phyloP scores from a whole-genome alignment of 2,113 vertebrate genomes.

The Casuarius casuarius region DNA sequence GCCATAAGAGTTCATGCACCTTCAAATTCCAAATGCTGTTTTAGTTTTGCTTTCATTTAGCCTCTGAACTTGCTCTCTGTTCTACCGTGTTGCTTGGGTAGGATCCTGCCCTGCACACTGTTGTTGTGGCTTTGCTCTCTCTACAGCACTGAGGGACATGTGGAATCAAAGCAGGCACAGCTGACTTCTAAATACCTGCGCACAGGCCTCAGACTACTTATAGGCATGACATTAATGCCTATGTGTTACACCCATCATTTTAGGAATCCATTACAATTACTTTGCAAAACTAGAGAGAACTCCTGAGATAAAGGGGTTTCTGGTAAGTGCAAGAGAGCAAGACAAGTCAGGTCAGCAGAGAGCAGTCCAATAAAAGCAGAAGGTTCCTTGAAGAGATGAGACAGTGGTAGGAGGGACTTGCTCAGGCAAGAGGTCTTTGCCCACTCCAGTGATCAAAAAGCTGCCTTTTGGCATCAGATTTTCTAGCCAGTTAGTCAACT shows the following conservation, averaged over 20 bases:
- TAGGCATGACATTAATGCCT: neutral
- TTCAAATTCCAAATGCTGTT: neutral
- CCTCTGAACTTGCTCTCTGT: neutral
- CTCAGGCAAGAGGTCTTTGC: neutral
- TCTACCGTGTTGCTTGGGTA: neutral
- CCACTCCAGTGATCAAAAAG: neutral
- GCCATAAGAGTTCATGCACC: neutral
- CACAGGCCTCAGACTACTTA: neutral
- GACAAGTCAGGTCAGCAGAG: neutral
- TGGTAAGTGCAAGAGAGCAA: neutral
- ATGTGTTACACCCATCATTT: accelerated
- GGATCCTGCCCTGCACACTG: neutral
- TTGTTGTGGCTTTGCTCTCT: neutral
- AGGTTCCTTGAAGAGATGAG: neutral
- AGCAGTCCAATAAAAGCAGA: neutral
- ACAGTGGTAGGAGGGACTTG: neutral
- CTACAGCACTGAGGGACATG: neutral
- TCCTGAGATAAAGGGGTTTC: neutral
- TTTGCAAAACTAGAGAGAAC: neutral
- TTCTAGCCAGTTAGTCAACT: neutral
- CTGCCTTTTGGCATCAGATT: neutral
- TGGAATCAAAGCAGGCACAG: neutral
- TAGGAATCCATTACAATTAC: neutral
- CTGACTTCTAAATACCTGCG: neutral
- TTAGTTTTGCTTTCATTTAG: neutral